Evolutionary conservation across 2,797 vertebrate species (phyloP).

Genomic region (Chaetodon trifasciatus): DNA sequence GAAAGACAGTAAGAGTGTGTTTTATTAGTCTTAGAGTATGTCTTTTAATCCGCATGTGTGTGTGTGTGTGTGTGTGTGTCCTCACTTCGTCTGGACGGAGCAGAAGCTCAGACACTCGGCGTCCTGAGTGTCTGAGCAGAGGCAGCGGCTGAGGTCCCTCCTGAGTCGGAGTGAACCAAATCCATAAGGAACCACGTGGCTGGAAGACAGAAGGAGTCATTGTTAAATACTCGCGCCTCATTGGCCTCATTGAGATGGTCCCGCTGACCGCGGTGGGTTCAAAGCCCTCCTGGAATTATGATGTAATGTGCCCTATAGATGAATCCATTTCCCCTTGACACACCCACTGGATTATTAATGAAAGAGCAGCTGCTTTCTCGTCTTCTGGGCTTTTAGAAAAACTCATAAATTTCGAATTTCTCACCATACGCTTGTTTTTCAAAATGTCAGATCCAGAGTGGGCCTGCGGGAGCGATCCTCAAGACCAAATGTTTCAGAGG

Average conservation of each 20-base stretch:
- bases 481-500: too few relatives aligned
- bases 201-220: conserved; percentile 43
- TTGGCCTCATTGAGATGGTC: not conserved
- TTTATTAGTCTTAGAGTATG: not conserved
- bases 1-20: not conserved
- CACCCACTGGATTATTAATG: too few relatives aligned
- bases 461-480: too few relatives aligned
- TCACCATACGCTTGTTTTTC: too few relatives aligned
- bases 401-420: too few relatives aligned
- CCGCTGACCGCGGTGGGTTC: not conserved
- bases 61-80: conserved; percentile 17
- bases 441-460: too few relatives aligned
- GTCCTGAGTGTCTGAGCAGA: conserved; percentile 55
- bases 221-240: not conserved
- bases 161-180: conserved; percentile 67
- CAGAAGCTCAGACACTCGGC: conserved; percentile 68
- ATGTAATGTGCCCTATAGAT: not conserved
- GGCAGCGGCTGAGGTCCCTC: conserved; percentile 67
- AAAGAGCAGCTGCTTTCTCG: too few relatives aligned
- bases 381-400: too few relatives aligned
- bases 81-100: conserved; percentile 48
- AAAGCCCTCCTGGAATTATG: not conserved
- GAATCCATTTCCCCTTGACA: too few relatives aligned
- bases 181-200: conserved; percentile 76
- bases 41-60: not conserved